Evolutionary conservation across 2,888 invertebrate genomes (phyloP).

Genomic region (Dexiosoma caninum): DNA sequence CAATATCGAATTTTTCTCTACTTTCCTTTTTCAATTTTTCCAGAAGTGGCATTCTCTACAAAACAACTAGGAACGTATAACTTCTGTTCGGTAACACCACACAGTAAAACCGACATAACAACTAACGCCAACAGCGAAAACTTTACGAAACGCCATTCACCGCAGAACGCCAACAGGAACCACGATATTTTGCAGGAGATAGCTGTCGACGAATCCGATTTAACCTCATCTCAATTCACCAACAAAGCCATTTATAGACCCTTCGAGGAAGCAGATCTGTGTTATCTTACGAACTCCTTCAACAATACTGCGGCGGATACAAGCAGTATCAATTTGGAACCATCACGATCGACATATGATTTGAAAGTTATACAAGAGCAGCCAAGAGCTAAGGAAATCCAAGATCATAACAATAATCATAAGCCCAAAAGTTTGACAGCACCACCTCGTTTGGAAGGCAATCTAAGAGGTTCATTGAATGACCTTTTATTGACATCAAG

Average conservation of each 20-base stretch:
- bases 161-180: constrained; percentile 34
- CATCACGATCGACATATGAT: constrained; percentile 14
- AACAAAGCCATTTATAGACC: constrained; percentile 45
- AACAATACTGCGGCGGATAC: background rate
- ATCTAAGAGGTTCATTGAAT: constrained; percentile 50
- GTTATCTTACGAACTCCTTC: background rate
- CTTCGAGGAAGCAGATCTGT: constrained; percentile 31
- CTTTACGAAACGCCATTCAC: background rate
- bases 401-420: background rate
- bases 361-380: constrained; percentile 50
- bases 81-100: constrained; percentile 68
- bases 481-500: constrained; percentile 39
- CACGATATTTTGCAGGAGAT: constrained; percentile 60
- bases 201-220: constrained; percentile 56
- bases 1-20: constrained; percentile 72
- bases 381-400: constrained; percentile 19
- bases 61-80: constrained; percentile 68
- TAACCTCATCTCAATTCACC: constrained; percentile 56
- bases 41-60: constrained; percentile 77
- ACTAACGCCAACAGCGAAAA: constrained; percentile 22
- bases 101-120: constrained; percentile 54
- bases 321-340: background rate
- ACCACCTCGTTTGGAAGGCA: constrained; percentile 66
- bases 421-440: constrained; percentile 66
- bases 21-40: constrained; percentile 75